phyloP scores from a whole-genome alignment of 2,113 vertebrate genomes.

The Dipodomys ordii region DNA sequence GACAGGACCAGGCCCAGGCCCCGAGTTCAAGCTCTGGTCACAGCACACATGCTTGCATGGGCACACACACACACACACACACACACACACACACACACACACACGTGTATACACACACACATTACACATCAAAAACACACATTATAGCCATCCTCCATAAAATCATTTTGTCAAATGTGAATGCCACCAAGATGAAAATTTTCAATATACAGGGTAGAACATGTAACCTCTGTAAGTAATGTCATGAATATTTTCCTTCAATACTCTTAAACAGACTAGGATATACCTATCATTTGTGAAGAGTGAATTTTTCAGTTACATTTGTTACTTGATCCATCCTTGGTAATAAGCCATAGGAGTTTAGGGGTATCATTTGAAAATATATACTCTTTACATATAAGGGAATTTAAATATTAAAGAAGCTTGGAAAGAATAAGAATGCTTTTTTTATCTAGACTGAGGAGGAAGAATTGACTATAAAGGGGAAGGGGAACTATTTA shows the following conservation, averaged over 20 bases:
- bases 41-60: no score
- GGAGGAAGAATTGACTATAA: neutral
- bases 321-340: neutral
- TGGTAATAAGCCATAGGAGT: neutral
- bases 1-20: no score
- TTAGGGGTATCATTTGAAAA: neutral
- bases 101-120: no score
- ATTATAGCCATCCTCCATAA: neutral
- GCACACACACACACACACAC: no score
- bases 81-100: no score
- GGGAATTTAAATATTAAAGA: neutral
- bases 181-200: neutral
- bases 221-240: neutral
- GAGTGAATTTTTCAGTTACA: neutral
- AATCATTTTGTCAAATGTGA: slow-evolving; percentile 63
- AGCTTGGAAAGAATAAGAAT: neutral
- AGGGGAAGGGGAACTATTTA: neutral
- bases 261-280: neutral
- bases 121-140: no score
- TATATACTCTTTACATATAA: neutral
- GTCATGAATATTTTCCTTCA: neutral
- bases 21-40: no score
- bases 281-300: neutral
- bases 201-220: neutral
- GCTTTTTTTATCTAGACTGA: neutral